Evolutionary conservation across 2,797 vertebrate species (phyloP), one percentile per base, ranked within the genome.

Genomic region (Centropyge bicolor): DNA sequence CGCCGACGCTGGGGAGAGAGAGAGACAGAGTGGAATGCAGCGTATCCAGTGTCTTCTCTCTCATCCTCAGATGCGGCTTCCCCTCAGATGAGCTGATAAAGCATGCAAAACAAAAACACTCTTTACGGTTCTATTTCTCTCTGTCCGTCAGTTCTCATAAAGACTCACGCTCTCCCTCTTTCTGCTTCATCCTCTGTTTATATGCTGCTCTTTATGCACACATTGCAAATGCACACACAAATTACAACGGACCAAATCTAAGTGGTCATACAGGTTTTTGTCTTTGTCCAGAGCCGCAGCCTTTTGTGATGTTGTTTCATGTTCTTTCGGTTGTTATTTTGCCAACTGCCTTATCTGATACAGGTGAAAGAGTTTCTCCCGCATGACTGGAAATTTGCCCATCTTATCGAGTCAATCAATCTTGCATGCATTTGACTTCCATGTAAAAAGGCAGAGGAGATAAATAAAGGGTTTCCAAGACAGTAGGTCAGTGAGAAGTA

Each of bases 1-100:
- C 38, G 13, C 8, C 3, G 1, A 49, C 9, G 24, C 17, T 0
- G 12, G 12, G 41, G 43, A 54, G 8, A 48, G 13, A 51, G 45
- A 49, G 9, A 16, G 3, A 70, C 10, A 56, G 12, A 6, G 48
- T 81, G 80, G 77, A 87, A 88, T 83, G 86, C 19, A 5, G 68
- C 1, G 24, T 9, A 38, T 73, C 87, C 66, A 43, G 48, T 73
- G 76, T 73, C 70, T 22, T 55, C 16, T 3, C 31, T 48, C 48
- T 78, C 48, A 36, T 69, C 66, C 22, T 36, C 51, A 49, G 6
- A 45, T 24, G 60, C 40, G 38, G 40, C 45, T 66, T 65, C 24
- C n/a, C 20, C 12, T 11, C 19, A 5, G 20, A 40, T 69, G 6
- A 16, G 12, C 4, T 16, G 2, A 67, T 75, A 9, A 56, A 46